phyloP scores from a whole-genome alignment of 2,797 vertebrate species.

The Holocentrus rufus region DNA sequence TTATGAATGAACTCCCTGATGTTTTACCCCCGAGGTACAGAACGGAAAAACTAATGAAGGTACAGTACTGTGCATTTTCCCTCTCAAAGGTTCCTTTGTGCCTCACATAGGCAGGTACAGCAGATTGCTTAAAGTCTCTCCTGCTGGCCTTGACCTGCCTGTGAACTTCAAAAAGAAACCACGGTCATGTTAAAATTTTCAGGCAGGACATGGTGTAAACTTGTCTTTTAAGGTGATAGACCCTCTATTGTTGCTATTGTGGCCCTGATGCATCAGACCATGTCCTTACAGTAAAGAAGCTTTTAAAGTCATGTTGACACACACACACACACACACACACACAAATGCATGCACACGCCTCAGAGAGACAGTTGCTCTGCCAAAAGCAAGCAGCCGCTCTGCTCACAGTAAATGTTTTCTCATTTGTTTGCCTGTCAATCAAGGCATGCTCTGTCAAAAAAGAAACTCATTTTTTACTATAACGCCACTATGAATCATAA shows the following conservation, averaged over 20 bases:
- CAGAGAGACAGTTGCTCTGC: constrained; percentile 54
- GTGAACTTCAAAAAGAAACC: constrained; percentile 11
- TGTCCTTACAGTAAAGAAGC: constrained; percentile 34
- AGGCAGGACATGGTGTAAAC: constrained; percentile 19
- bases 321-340: constrained; percentile 18
- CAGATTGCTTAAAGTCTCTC: neutral
- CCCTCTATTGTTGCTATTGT: constrained; percentile 35
- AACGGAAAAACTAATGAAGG: constrained; percentile 2
- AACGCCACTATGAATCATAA: constrained; percentile 69
- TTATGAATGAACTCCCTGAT: constrained; percentile 10
- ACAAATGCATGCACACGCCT: constrained; percentile 21
- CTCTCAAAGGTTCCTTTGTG: constrained; percentile 15
- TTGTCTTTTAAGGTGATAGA: constrained; percentile 27
- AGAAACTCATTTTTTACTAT: constrained; percentile 69
- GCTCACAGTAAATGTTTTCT: constrained; percentile 80
- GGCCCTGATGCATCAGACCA: constrained; percentile 41
- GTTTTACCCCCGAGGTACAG: neutral
- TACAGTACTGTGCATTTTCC: neutral
- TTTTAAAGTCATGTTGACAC: constrained; percentile 27
- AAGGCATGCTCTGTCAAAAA: constrained; percentile 68
- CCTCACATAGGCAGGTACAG: neutral
- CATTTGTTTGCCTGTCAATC: constrained; percentile 80
- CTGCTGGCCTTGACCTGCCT: neutral
- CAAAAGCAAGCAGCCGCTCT: constrained; percentile 62
- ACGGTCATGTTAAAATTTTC: constrained; percentile 5